A percentile compares a stretch with the other conserved stretches of the same genome.
Evolutionary conservation across 2,113 vertebrate genomes (phyloP).

Genomic region (Emydocephalus ijimae): DNA sequence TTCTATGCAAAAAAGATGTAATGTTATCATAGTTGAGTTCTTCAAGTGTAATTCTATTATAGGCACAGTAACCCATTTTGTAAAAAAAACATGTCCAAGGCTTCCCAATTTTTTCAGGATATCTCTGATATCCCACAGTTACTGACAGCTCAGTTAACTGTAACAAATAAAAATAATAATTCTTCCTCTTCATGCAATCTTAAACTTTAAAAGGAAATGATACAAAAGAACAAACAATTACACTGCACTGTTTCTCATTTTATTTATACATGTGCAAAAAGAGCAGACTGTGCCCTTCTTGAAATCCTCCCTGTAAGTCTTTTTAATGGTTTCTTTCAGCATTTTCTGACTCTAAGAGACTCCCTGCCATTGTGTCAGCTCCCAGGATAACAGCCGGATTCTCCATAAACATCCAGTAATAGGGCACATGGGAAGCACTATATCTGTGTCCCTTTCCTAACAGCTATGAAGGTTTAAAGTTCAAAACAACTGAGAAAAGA

Average conservation of each 20-base stretch:
- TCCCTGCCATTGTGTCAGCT: constrained; percentile 79
- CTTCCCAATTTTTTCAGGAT: constrained; percentile 39
- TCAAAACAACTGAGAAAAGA: constrained; percentile 75
- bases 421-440: constrained; percentile 79
- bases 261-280: constrained; percentile 56
- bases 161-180: constrained; percentile 35
- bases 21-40: constrained; percentile 52
- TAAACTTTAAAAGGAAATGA: constrained; percentile 21
- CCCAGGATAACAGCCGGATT: constrained; percentile 71
- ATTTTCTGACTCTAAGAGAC: constrained; percentile 79
- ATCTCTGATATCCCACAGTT: constrained; percentile 2
- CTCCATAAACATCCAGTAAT: constrained; percentile 81
- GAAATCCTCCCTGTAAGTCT: constrained; percentile 67
- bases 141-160: constrained; percentile 33
- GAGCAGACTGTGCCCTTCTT: constrained; percentile 60
- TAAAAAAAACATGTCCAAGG: constrained; percentile 38
- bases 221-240: constrained; percentile 45
- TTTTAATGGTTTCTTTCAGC: constrained; percentile 79
- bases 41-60: constrained; percentile 37
- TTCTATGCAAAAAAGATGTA: constrained; percentile 47
- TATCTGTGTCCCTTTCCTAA: constrained; percentile 73
- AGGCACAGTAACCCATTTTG: constrained; percentile 48
- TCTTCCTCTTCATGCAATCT: constrained; percentile 25
- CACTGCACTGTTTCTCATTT: constrained; percentile 38
- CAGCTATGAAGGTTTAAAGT: constrained; percentile 75